Evolutionary conservation across 2,888 invertebrate species (phyloP), one percentile per base, ranked within the genome.

Genomic region (Autographa pulchrina): DNA sequence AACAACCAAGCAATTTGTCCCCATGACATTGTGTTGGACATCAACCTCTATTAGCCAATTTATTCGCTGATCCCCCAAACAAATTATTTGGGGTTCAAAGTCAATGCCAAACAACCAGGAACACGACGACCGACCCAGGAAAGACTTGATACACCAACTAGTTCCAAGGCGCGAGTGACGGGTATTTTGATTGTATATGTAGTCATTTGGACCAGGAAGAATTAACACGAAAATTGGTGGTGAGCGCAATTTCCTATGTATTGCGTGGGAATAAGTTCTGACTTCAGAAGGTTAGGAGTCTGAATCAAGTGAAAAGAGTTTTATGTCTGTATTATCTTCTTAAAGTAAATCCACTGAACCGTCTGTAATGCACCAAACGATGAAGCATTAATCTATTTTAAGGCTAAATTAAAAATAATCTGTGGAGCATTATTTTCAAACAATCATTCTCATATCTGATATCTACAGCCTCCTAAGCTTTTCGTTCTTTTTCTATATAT

Each of bases 61-160:
- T 79, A 70, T 80, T 76, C 63, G 78, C 78, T 81, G 71, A 84
- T 78, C 80, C 85, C 84, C 83, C 77, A 84, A 71, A 72, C 79
- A 77, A 72, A 71, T 72, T 72, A 75, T 74, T 72, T 78, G 68
- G 79, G 82, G 88, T 88, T 88, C 88, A 88, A 88, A 88, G 88
- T 88, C 88, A 88, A 88, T 87, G 87, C 77, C 86, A 75, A 16
- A 61, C 62, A 48, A 75, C 80, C 80, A 79, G 84, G 82, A 82
- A 81, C 66, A 43, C 31, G 48, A 38, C 18, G 70, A 52, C 31
- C 67, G 38, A 48, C 35, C 48, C 61, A 31, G 35, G 67, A 56
- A 56, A 13, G 25, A 56, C 13, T 56, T 31, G 59, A 56, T 18
- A 14, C 16, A 11, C 0, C 38, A 48, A 48, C 48, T 48, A n/a